These are phyloP conservation scores for Drosophila kambysellisi DNA, from an alignment of 2,888 invertebrate genomes.

Conservation along the genomic window DNA sequence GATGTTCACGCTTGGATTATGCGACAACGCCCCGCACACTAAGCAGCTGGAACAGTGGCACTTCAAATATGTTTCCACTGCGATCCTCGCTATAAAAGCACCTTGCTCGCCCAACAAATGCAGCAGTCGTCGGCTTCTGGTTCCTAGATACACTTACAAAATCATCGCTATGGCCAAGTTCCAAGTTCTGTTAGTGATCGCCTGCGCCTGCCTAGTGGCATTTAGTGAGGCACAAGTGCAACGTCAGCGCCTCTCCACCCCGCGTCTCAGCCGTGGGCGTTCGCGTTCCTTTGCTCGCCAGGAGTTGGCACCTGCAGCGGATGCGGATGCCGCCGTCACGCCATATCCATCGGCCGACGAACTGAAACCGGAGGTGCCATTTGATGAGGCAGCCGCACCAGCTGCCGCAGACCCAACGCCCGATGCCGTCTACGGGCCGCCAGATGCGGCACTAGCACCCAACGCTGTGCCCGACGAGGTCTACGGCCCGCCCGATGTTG, in stretches of 20 bases:
- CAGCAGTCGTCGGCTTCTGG: constrained; percentile 64
- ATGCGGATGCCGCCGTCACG: constrained; percentile 72
- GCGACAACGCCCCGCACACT: constrained; percentile 67
- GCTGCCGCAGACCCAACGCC: constrained; percentile 67
- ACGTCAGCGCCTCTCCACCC: constrained; percentile 51
- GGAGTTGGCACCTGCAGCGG: constrained; percentile 66
- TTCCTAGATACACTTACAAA: constrained; percentile 43
- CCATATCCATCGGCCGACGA: constrained; percentile 82
- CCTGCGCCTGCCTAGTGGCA: constrained; percentile 48
- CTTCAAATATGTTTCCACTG: constrained; percentile 11
- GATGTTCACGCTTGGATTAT: constrained; percentile 61
- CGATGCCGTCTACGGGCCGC: constrained; percentile 80
- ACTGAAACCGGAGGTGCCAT: constrained; percentile 80
- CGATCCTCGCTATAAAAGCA: constrained; percentile 71
- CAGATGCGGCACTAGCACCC: constrained; percentile 66
- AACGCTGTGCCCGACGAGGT: constrained; percentile 77
- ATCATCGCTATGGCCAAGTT: constrained; percentile 73
- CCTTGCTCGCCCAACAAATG: constrained; percentile 15
- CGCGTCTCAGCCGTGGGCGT: constrained; percentile 69
- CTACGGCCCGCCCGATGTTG: constrained; percentile 76
- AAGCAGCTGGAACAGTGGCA: constrained; percentile 53
- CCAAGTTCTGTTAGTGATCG: constrained; percentile 65
- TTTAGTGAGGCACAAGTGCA: constrained; percentile 59
- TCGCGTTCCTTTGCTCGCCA: constrained; percentile 76
- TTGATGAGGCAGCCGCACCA: constrained; percentile 71